Conservation (phyloP, 2,797 vertebrate genomes). For the Acanthurus tractus region DNA sequence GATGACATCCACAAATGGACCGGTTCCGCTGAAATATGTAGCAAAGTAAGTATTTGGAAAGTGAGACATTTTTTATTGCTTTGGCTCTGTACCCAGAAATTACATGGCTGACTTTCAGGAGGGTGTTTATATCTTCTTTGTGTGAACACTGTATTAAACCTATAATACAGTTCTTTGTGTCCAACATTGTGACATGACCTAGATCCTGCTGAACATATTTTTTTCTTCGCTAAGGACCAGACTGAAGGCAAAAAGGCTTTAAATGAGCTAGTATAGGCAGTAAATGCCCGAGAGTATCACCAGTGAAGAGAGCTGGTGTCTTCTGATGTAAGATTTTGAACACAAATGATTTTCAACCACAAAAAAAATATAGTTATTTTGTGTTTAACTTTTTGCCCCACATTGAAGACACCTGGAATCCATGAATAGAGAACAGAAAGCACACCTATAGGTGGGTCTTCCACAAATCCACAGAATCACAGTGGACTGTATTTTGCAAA, state of each 20-base stretch:
- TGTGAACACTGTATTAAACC: no score
- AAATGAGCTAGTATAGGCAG: neutral
- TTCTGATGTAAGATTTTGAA: neutral
- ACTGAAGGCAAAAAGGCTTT: neutral
- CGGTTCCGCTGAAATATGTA: slow-evolving; percentile 25
- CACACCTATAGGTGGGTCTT: neutral
- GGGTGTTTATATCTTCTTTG: neutral
- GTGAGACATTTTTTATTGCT: neutral
- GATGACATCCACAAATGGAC: slow-evolving; percentile 40
- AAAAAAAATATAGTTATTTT: neutral
- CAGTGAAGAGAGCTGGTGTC: neutral
- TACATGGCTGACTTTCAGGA: neutral
- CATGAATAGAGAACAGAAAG: neutral
- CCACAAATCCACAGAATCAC: no score
- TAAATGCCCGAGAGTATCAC: no score
- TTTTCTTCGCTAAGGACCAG: neutral
- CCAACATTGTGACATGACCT: neutral
- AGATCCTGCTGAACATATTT: neutral
- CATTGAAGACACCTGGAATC: neutral
- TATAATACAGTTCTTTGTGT: neutral
- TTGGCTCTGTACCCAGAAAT: slow-evolving; percentile 6
- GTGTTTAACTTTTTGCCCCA: neutral
- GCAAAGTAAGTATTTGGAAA: slow-evolving; percentile 9
- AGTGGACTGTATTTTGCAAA: neutral
- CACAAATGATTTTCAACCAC: neutral